These are phyloP conservation scores for Alectura lathami DNA, from an alignment of 2,113 vertebrate species.

Conservation along the genomic window DNA sequence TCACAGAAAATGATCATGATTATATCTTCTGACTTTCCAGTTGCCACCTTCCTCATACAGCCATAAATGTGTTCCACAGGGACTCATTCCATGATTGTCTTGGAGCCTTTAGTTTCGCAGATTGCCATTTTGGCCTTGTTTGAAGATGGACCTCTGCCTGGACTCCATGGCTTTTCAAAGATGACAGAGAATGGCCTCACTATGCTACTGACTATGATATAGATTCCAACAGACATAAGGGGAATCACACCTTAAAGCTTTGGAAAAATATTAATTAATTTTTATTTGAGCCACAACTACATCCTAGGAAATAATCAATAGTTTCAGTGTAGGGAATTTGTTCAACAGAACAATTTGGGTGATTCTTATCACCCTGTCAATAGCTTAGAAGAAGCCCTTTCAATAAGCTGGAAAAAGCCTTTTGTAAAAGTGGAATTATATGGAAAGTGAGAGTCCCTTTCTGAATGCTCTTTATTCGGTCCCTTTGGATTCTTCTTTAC, in stretches of 20 bases:
- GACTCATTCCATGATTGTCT: not conserved
- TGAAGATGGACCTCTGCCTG: not conserved
- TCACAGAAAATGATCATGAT: not conserved
- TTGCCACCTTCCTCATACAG: not conserved
- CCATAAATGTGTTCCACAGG: not conserved
- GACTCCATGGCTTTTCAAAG: not conserved
- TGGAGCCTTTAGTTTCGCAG: not conserved
- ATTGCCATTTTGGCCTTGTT: not conserved
- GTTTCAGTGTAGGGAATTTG: conserved; percentile 44
- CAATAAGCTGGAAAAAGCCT: conserved; percentile 56
- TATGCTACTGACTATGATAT: not conserved
- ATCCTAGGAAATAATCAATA: conserved; percentile 50
- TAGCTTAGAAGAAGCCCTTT: conserved; percentile 55
- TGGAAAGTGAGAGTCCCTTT: conserved; percentile 42
- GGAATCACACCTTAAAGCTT: not conserved
- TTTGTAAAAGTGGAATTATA: conserved; percentile 60
- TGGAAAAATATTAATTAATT: conserved; percentile 39
- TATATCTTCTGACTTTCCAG: not conserved
- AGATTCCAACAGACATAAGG: conserved; percentile 3
- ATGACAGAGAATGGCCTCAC: not conserved
- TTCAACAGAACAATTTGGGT: conserved; percentile 43
- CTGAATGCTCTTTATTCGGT: conserved; percentile 60
- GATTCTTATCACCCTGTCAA: conserved; percentile 43
- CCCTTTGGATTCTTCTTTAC: conserved; percentile 42
- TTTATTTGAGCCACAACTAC: not conserved